These are phyloP conservation scores for Cryptomyrus ogoouensis DNA, from an alignment of 2,113 vertebrate genomes.

Conservation along the genomic window DNA sequence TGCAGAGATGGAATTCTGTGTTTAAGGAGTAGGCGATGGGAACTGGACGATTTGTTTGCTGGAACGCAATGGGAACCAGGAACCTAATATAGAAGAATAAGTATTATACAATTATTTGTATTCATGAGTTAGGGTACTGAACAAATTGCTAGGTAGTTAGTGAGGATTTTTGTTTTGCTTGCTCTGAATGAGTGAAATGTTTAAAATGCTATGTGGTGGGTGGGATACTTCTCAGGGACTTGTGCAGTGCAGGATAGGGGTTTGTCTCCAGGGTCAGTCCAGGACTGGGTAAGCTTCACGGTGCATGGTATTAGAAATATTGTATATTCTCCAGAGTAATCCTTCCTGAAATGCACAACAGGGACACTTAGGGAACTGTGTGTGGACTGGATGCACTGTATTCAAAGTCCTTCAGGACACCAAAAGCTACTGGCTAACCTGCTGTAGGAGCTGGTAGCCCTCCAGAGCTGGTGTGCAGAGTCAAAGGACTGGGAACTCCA, in stretches of 20 bases:
- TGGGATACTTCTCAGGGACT: slow-evolving; percentile 79
- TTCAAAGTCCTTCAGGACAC: neutral
- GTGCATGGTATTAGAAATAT: slow-evolving; percentile 90
- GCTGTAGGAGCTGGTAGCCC: slow-evolving; percentile 94
- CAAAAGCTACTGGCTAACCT: slow-evolving; percentile 55
- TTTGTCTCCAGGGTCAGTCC: slow-evolving; percentile 87
- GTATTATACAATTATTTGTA: neutral
- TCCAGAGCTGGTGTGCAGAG: slow-evolving; percentile 93
- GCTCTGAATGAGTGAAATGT: neutral
- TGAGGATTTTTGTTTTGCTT: neutral
- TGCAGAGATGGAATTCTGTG: slow-evolving; percentile 95
- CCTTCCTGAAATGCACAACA: slow-evolving; percentile 68
- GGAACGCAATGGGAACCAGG: slow-evolving; percentile 92
- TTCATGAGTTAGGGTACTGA: neutral
- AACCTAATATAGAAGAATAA: slow-evolving; percentile 60
- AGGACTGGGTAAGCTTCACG: slow-evolving; percentile 88
- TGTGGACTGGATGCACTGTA: neutral
- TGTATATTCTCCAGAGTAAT: slow-evolving; percentile 91
- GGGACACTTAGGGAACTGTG: neutral
- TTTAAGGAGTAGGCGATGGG: slow-evolving; percentile 93
- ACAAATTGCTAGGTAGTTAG: neutral
- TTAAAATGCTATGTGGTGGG: neutral
- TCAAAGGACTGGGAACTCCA: slow-evolving; percentile 96
- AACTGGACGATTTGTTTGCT: slow-evolving; percentile 94
- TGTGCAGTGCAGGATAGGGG: slow-evolving; percentile 89